These are phyloP conservation scores for Pseudomyrmex concolor DNA, from an alignment of 1,140 invertebrate genomes.

Conservation along the genomic window DNA sequence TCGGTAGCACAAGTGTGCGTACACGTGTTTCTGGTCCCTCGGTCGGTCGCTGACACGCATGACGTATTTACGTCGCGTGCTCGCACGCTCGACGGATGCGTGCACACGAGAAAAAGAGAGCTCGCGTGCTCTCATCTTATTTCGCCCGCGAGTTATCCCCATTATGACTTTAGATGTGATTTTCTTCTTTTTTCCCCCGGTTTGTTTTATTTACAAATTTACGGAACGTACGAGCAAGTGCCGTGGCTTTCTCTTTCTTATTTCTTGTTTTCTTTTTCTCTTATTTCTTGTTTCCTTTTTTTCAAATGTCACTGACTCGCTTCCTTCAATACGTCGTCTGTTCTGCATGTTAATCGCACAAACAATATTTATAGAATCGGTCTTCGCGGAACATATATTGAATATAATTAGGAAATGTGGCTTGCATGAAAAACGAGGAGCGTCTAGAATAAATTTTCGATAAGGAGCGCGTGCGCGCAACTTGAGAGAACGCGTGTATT, in stretches of 20 bases:
- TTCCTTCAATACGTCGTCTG: too few relatives aligned
- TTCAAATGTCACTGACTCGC: too few relatives aligned
- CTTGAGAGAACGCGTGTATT: conserved; percentile 31
- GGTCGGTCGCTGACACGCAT: conserved; percentile 42
- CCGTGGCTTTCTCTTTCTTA: too few relatives aligned
- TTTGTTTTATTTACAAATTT: too few relatives aligned
- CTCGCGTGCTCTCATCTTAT: conserved; percentile 5
- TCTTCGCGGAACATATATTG: background rate
- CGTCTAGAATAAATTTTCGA: conserved; percentile 69
- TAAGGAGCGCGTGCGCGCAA: conserved; percentile 31
- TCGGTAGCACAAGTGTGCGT: conserved; percentile 36
- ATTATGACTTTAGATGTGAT: background rate
- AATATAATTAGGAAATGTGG: conserved; percentile 58
- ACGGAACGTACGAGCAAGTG: too few relatives aligned
- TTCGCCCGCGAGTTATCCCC: conserved; percentile 10
- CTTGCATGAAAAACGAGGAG: background rate
- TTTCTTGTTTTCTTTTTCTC: too few relatives aligned
- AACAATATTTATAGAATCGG: too few relatives aligned
- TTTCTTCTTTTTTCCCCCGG: too few relatives aligned
- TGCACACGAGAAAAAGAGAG: background rate
- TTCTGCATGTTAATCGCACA: too few relatives aligned
- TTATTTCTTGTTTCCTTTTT: too few relatives aligned
- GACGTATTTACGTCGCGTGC: conserved; percentile 31
- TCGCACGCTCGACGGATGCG: conserved; percentile 24
- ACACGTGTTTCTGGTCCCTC: conserved; percentile 35